Percentiles rank a stretch among this genome's conserved stretches.
phyloP scores from a whole-genome alignment of 2,797 vertebrate species.

The Lagodon rhomboides region DNA sequence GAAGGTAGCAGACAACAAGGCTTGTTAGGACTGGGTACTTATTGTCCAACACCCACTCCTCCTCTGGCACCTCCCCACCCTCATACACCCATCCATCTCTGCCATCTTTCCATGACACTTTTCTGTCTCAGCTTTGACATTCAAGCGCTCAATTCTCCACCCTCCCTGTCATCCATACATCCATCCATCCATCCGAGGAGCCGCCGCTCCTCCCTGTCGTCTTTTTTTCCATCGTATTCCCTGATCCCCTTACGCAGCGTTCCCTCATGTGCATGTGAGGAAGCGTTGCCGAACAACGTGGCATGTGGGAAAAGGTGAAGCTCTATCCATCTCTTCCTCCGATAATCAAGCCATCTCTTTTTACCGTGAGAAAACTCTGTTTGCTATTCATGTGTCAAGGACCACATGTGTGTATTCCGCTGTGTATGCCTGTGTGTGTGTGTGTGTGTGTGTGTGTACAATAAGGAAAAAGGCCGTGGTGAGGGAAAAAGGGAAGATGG shows the following conservation, averaged over 20 bases:
- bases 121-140: constrained; percentile 44
- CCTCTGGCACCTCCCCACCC: background rate
- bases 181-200: background rate
- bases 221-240: background rate
- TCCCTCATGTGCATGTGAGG: background rate
- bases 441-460: background rate
- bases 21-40: constrained; percentile 26
- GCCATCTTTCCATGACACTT: constrained; percentile 21
- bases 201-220: background rate
- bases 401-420: background rate
- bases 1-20: constrained; percentile 11
- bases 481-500: background rate
- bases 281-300: background rate
- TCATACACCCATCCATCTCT: constrained; percentile 8
- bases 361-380: constrained; percentile 15
- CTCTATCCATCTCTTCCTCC: constrained; percentile 20
- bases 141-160: constrained; percentile 6
- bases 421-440: background rate
- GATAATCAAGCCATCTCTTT: background rate
- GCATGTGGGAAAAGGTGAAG: constrained; percentile 7
- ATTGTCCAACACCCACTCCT: constrained; percentile 32
- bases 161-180: constrained; percentile 1
- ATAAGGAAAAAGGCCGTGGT: constrained; percentile 9
- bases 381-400: constrained; percentile 9
- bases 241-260: background rate